Evolutionary conservation across 2,113 vertebrate genomes (phyloP).

Genomic region (Pongo pygmaeus): DNA sequence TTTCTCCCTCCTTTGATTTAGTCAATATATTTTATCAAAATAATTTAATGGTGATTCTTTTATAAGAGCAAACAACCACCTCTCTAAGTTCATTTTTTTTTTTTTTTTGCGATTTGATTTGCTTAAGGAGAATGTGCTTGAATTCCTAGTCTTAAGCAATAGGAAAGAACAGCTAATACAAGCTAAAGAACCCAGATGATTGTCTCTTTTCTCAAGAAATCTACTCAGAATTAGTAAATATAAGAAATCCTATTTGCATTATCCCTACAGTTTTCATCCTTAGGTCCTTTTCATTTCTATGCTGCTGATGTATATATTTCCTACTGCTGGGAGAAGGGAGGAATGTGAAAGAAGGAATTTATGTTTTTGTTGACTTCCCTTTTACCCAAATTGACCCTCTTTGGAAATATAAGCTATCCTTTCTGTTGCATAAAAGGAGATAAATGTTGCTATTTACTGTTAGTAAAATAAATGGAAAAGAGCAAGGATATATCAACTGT

Average conservation of each 20-base stretch:
- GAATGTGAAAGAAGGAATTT: not conserved
- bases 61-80: not conserved
- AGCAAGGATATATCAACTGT: not conserved
- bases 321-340: not conserved
- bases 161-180: not conserved
- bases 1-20: not conserved
- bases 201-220: conserved; percentile 19
- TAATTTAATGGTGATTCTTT: conserved; percentile 32
- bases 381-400: conserved; percentile 5
- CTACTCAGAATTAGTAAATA: not conserved
- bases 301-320: not conserved
- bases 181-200: not conserved
- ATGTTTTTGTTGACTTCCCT: conserved; percentile 8
- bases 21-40: conserved; percentile 39
- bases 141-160: not conserved
- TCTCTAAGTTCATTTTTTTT: not conserved
- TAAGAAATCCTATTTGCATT: not conserved
- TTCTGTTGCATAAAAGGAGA: not conserved
- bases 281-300: not conserved
- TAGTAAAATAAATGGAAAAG: not conserved
- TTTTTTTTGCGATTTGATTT: conserved; percentile 6
- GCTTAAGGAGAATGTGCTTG: not conserved
- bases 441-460: conserved; percentile 1
- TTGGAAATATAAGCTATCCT: not conserved
- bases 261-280: not conserved